phyloP scores from a whole-genome alignment of 2,888 invertebrate species.

The Pseudococcus jackbeardsleyi region DNA sequence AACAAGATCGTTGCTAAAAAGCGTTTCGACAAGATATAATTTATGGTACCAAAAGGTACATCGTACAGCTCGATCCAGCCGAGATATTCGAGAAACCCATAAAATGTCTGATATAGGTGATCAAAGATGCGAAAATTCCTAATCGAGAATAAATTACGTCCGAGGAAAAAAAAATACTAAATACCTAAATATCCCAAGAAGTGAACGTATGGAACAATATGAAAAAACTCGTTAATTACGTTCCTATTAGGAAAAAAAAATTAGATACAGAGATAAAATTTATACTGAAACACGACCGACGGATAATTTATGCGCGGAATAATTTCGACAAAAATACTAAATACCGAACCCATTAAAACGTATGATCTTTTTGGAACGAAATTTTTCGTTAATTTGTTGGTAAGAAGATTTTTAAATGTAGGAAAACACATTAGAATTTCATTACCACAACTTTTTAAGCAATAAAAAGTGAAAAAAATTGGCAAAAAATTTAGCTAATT shows the following conservation, averaged over 20 bases:
- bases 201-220: not conserved
- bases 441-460: no score
- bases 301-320: not conserved
- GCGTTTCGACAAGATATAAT: not conserved
- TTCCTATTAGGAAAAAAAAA: not conserved
- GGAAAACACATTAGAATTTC: not conserved
- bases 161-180: not conserved
- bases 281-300: not conserved
- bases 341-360: not conserved
- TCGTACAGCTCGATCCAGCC: not conserved
- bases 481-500: no score
- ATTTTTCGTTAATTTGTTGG: not conserved
- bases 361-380: not conserved
- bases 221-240: slow-evolving; percentile 26
- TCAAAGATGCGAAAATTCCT: not conserved
- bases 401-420: not conserved
- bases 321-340: not conserved
- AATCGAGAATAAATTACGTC: not conserved
- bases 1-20: not conserved
- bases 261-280: not conserved
- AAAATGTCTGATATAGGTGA: not conserved
- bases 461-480: no score
- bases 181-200: not conserved
- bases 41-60: not conserved
- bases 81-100: not conserved